A percentile compares a stretch with the other conserved stretches of the same genome.
These are phyloP conservation scores for Tichodroma muraria DNA, from an alignment of 2,113 vertebrate species.

Conservation along the genomic window DNA sequence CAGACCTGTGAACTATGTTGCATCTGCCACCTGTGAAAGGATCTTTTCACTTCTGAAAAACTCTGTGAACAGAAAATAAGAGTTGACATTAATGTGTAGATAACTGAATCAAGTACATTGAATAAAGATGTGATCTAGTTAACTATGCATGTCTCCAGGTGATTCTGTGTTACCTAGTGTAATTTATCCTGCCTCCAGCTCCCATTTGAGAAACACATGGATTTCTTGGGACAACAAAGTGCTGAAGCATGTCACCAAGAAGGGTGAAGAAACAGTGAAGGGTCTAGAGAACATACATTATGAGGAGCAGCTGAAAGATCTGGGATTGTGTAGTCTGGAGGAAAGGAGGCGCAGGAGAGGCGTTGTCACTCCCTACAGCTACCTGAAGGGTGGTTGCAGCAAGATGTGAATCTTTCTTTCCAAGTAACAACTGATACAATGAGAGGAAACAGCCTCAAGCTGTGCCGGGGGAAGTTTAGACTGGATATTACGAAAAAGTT, in stretches of 20 bases:
- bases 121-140: not conserved
- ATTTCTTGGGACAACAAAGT: not conserved
- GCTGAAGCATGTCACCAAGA: not conserved
- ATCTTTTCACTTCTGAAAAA: not conserved
- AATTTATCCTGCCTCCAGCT: not conserved
- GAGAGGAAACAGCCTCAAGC: not conserved
- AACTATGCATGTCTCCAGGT: not conserved
- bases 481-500: not conserved
- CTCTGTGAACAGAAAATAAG: not conserved
- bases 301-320: not conserved
- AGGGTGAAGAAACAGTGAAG: not conserved
- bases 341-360: not conserved
- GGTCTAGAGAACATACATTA: not conserved
- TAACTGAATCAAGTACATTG: not conserved
- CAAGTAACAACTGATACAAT: not conserved
- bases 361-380: not conserved
- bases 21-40: not conserved
- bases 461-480: not conserved
- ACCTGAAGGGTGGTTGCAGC: not conserved
- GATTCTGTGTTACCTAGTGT: not conserved
- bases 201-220: not conserved
- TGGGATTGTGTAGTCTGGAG: not conserved
- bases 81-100: not conserved
- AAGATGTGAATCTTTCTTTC: not conserved
- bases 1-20: not conserved